phyloP scores from a whole-genome alignment of 2,888 invertebrate species.

The Bhutanitis thaidina region DNA sequence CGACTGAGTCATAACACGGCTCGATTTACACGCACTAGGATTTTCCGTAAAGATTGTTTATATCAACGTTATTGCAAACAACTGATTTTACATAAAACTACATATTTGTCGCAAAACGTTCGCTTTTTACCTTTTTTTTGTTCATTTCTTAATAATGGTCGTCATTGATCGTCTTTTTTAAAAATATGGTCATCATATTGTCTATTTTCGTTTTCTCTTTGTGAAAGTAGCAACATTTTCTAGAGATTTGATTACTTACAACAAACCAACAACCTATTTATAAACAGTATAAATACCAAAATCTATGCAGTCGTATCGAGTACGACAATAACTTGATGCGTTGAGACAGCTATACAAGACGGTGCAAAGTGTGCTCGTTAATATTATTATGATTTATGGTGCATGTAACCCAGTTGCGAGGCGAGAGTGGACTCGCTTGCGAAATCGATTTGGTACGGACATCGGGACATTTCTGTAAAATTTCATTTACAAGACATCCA shows the following conservation, averaged over 20 bases:
- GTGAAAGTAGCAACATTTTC: neutral
- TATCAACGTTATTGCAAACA: conserved; percentile 1
- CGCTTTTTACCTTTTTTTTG: too few species aligned
- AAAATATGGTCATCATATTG: too few species aligned
- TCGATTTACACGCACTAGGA: conserved; percentile 20
- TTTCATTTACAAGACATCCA: conserved; percentile 22
- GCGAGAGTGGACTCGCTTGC: conserved; percentile 35
- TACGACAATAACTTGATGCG: conserved; percentile 17
- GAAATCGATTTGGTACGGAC: conserved; percentile 50
- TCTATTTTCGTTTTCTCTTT: neutral
- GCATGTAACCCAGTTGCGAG: conserved; percentile 55
- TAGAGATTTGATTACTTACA: neutral
- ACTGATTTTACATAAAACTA: neutral
- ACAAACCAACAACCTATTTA: conserved; percentile 20
- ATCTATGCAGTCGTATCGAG: conserved; percentile 21
- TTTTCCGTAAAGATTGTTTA: conserved; percentile 18
- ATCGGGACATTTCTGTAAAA: conserved; percentile 37
- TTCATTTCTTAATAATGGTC: too few species aligned
- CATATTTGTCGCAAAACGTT: too few species aligned
- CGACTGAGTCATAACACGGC: conserved; percentile 30
- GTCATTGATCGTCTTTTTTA: too few species aligned
- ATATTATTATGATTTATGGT: conserved; percentile 63
- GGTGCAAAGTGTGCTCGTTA: conserved; percentile 44
- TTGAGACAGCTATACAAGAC: conserved; percentile 20
- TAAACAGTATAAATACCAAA: conserved; percentile 23